A percentile compares a stretch with the other conserved stretches of the same genome.
Conservation (phyloP, 2,113 vertebrate species). For the Dendrocopos noguchii region DNA sequence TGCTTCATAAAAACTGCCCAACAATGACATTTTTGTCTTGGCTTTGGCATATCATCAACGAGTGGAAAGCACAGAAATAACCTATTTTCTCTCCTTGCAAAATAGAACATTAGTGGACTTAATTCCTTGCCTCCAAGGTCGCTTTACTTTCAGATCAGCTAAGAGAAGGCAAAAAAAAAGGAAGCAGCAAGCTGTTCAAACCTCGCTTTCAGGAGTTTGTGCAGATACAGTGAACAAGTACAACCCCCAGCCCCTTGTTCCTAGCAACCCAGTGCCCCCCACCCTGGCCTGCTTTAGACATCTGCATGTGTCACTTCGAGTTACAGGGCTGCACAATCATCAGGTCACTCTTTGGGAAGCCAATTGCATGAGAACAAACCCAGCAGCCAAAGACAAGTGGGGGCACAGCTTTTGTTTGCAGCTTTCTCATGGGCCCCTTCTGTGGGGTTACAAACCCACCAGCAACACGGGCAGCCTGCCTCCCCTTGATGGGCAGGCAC, state of each 20-base stretch:
- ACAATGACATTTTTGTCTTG: neutral
- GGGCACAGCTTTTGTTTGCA: neutral
- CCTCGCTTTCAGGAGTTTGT: neutral
- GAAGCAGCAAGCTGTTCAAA: neutral
- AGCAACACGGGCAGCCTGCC: neutral
- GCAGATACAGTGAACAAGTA: neutral
- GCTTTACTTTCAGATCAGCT: neutral
- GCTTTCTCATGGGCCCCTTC: neutral
- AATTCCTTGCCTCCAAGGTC: neutral
- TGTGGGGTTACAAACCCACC: neutral
- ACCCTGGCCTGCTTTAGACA: neutral
- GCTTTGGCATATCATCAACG: neutral
- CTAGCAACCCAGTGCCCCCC: neutral
- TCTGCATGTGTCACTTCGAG: neutral
- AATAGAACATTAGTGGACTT: neutral
- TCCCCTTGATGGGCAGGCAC: neutral
- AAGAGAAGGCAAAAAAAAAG: neutral
- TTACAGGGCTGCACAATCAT: neutral
- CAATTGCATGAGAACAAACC: neutral
- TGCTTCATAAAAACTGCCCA: neutral
- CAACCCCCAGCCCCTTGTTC: neutral
- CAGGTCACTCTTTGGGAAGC: neutral
- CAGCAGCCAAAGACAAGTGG: neutral
- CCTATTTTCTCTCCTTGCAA: constrained; percentile 2
- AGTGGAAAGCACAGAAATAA: constrained; percentile 13